A percentile compares a stretch with the other conserved stretches of the same genome.
Evolutionary conservation across 2,113 vertebrate species (phyloP).

Genomic region (Elgaria multicarinata): DNA sequence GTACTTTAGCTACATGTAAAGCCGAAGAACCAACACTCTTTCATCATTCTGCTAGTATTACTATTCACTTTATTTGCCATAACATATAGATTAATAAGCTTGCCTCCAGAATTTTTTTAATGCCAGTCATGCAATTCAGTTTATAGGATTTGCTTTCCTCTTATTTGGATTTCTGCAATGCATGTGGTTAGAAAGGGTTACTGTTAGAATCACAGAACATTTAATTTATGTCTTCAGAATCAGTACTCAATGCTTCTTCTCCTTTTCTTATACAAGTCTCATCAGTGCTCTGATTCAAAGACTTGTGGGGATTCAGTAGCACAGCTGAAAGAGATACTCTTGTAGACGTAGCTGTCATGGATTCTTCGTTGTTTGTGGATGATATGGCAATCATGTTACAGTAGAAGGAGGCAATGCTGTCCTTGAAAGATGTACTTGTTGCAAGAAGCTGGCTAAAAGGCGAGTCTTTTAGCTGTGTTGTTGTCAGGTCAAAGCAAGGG

Average conservation of each 20-base stretch:
- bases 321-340: constrained; percentile 18
- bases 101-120: neutral
- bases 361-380: neutral
- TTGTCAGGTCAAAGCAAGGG: constrained; percentile 79
- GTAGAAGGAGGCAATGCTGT: constrained; percentile 64
- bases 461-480: constrained; percentile 73
- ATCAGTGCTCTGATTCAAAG: neutral
- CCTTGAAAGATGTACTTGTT: constrained; percentile 47
- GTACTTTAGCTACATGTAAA: neutral
- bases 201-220: neutral
- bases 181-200: neutral
- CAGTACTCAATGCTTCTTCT: constrained; percentile 3
- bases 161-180: neutral
- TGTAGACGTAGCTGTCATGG: neutral
- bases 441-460: constrained; percentile 70
- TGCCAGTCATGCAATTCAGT: neutral
- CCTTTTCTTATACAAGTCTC: constrained; percentile 13
- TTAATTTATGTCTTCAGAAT: constrained; percentile 33
- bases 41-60: neutral
- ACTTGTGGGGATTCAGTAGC: neutral
- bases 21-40: neutral
- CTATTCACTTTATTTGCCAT: neutral
- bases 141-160: neutral
- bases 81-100: neutral
- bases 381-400: constrained; percentile 51